These are phyloP conservation scores for Corythornis leucogaster DNA, from an alignment of 2,797 vertebrate genomes.

Conservation along the genomic window DNA sequence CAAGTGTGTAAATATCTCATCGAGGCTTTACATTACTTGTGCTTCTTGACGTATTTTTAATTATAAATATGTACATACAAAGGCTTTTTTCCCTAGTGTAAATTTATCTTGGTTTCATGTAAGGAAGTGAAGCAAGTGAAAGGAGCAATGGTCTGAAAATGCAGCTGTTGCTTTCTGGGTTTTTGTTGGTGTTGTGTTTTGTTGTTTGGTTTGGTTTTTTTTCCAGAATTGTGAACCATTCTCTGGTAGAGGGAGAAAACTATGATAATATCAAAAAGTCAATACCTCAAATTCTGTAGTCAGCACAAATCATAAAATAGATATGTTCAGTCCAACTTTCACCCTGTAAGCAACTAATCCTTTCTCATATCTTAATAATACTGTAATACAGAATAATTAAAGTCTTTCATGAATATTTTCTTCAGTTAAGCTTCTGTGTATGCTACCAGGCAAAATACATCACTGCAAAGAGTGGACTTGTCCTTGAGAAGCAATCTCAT, in stretches of 20 bases:
- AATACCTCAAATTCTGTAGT: background rate
- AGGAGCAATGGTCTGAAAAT: background rate
- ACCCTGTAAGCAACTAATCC: background rate
- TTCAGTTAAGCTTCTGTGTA: background rate
- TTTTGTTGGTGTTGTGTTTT: too few relatives aligned
- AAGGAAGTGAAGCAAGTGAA: background rate
- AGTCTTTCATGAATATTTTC: background rate
- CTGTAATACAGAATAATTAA: background rate
- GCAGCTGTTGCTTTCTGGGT: background rate
- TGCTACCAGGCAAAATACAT: background rate
- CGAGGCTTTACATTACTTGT: background rate
- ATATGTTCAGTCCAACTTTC: background rate
- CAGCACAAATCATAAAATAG: background rate
- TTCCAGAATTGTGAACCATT: background rate
- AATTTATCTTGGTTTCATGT: background rate
- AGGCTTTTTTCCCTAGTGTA: background rate
- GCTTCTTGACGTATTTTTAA: background rate
- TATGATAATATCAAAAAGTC: background rate
- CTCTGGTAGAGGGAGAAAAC: background rate
- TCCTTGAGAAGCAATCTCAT: slow-evolving; percentile 28
- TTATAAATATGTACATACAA: background rate
- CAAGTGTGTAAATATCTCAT: background rate
- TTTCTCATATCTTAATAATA: background rate
- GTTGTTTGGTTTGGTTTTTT: too few relatives aligned
- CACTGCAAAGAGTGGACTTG: background rate